phyloP scores from a whole-genome alignment of 2,113 vertebrate species.

The Marcusenius ussheri region DNA sequence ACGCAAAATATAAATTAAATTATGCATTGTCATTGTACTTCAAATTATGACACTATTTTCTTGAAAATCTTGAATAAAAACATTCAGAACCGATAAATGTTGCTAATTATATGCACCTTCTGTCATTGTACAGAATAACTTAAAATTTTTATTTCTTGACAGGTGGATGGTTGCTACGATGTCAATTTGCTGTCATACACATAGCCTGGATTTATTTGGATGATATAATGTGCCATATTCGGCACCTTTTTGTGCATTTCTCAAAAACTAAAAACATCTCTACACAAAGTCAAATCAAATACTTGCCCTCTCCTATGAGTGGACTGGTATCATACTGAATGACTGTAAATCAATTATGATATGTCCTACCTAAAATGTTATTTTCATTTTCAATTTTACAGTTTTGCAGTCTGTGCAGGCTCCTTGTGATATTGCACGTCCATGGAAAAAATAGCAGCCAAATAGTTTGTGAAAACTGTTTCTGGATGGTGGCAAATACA shows the following conservation, averaged over 20 bases:
- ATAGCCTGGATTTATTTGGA: conserved; percentile 30
- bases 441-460: not conserved
- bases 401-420: not conserved
- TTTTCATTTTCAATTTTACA: not conserved
- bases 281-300: not conserved
- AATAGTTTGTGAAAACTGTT: not conserved
- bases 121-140: not conserved
- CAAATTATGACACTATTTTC: not conserved
- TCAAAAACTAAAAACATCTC: not conserved
- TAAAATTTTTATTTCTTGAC: conserved; percentile 27
- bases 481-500: not conserved
- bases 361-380: not conserved
- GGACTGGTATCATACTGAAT: not conserved
- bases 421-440: not conserved
- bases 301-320: not conserved
- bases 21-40: not conserved
- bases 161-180: conserved; percentile 94
- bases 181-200: conserved; percentile 82
- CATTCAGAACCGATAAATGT: not conserved
- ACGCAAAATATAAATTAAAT: not conserved
- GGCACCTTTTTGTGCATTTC: not conserved
- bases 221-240: not conserved
- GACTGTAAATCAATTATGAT: not conserved
- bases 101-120: not conserved
- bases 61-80: not conserved